Conservation (phyloP, 1,140 invertebrate genomes). For the Rhizoglyphus robini region DNA sequence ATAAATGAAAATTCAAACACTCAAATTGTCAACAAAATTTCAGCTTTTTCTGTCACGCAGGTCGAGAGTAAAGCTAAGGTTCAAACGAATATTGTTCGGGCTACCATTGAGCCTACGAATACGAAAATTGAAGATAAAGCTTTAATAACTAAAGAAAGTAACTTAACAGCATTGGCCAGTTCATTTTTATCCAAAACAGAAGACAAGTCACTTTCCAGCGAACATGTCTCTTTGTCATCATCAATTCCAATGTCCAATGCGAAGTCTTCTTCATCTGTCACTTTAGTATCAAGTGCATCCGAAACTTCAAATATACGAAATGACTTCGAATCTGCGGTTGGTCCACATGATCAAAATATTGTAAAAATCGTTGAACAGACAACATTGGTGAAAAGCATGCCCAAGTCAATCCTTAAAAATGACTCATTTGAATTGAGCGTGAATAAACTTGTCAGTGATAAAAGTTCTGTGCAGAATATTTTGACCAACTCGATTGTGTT, state of each 20-base stretch:
- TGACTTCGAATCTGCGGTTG: not conserved
- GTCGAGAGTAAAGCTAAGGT: no score
- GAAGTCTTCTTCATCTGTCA: not conserved
- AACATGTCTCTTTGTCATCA: not conserved
- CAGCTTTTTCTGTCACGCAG: no score
- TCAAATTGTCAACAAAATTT: no score
- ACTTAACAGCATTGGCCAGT: no score
- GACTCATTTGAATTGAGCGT: not conserved
- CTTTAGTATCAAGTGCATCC: not conserved
- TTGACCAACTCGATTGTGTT: not conserved
- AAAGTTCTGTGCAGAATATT: not conserved
- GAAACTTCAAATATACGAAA: not conserved
- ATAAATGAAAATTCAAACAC: no score
- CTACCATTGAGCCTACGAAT: no score
- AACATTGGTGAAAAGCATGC: not conserved
- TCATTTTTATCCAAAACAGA: no score
- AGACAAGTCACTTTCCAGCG: no score
- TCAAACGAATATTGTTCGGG: no score
- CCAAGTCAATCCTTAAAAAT: not conserved
- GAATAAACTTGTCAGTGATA: not conserved
- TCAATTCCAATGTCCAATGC: not conserved
- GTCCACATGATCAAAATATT: not conserved
- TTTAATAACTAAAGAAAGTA: no score
- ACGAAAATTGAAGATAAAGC: no score
- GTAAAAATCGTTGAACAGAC: not conserved